These are phyloP conservation scores for Napeogenes sylphis DNA, from an alignment of 2,888 invertebrate species.

Conservation along the genomic window DNA sequence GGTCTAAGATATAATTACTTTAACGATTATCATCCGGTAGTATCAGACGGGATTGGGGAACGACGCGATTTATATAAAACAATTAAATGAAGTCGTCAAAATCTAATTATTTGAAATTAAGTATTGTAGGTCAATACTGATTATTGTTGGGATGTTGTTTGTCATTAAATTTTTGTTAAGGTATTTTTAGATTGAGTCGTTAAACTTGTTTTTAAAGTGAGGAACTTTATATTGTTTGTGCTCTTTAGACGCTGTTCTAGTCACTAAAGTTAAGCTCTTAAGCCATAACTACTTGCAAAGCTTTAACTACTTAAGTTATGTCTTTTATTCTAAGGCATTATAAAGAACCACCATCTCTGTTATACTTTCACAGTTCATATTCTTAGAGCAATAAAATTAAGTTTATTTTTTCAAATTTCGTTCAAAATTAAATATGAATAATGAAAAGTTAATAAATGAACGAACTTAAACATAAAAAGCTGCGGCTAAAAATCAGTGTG, in stretches of 20 bases:
- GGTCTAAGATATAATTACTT: constrained; percentile 27
- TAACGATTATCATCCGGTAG: not conserved
- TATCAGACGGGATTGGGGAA: not conserved
- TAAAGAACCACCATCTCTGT: not conserved
- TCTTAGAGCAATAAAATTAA: too few relatives aligned
- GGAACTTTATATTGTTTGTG: too few relatives aligned
- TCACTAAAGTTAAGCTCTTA: not conserved
- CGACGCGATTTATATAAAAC: not conserved
- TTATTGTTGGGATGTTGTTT: too few relatives aligned
- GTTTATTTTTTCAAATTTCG: too few relatives aligned
- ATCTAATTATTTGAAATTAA: too few relatives aligned
- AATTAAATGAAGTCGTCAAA: too few relatives aligned
- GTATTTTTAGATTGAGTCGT: too few relatives aligned
- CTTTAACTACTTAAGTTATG: constrained; percentile 1
- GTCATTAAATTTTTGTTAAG: too few relatives aligned
- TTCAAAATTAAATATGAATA: too few relatives aligned
- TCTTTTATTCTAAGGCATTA: not conserved
- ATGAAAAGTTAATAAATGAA: not conserved
- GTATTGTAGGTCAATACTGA: too few relatives aligned
- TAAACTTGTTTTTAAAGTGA: too few relatives aligned
- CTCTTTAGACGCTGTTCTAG: too few relatives aligned
- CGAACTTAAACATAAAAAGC: not conserved
- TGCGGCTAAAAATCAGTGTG: not conserved
- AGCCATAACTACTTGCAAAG: not conserved
- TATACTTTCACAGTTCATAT: not conserved